Conservation (phyloP, 2,113 vertebrate species). For the Chaenogobius annularis region DNA sequence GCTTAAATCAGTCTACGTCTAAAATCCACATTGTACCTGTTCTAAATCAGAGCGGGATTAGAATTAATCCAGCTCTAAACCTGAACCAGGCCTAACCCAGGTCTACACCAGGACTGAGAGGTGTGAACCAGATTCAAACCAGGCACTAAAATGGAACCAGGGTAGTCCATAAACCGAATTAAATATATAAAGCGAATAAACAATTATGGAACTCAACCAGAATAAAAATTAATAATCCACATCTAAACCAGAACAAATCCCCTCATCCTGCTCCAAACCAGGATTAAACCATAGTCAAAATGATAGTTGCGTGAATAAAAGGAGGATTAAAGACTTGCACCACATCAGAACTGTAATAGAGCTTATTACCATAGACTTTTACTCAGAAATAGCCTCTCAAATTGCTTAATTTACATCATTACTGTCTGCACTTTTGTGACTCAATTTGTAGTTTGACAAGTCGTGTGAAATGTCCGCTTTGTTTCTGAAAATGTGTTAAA, state of each 20-base stretch:
- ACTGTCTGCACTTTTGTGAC: background rate
- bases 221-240: background rate
- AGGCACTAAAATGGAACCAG: background rate
- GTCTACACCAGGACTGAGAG: background rate
- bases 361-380: background rate
- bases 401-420: too few relatives aligned
- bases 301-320: background rate
- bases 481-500: background rate
- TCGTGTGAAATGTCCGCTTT: background rate
- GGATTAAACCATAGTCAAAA: background rate
- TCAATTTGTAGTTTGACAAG: background rate
- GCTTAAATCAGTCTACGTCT: background rate
- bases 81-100: too few relatives aligned
- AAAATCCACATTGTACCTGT: too few relatives aligned
- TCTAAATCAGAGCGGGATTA: too few relatives aligned
- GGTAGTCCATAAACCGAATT: background rate
- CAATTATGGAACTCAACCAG: background rate
- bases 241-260: background rate
- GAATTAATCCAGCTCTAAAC: too few relatives aligned
- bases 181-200: too few relatives aligned
- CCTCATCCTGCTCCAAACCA: background rate
- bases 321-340: background rate
- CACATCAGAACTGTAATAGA: too few relatives aligned
- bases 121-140: background rate
- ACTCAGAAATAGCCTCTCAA: too few relatives aligned